These are phyloP conservation scores for Subacronicta megacephala DNA, from an alignment of 2,888 invertebrate species.

Conservation along the genomic window DNA sequence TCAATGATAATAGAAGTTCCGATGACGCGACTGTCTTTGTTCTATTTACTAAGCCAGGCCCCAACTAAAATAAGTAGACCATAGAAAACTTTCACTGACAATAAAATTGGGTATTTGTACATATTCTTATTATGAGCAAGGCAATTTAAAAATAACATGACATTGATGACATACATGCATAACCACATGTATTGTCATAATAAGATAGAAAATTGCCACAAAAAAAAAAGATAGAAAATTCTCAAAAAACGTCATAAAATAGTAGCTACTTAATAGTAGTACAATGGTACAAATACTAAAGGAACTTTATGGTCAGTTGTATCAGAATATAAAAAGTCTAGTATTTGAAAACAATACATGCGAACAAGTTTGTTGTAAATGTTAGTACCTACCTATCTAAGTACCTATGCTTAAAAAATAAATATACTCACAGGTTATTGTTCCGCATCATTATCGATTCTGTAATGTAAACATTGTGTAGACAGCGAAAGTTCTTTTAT, in stretches of 20 bases:
- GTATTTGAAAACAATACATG: no score
- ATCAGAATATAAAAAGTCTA: no score
- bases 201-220: no score
- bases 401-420: conserved; percentile 13
- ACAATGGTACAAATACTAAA: no score
- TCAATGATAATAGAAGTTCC: no score
- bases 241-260: no score
- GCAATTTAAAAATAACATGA: conserved; percentile 27
- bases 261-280: no score
- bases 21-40: not conserved
- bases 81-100: conserved; percentile 31
- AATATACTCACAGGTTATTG: conserved; percentile 33
- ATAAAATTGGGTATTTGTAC: conserved; percentile 40
- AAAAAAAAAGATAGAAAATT: no score
- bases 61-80: conserved; percentile 29
- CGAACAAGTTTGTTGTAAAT: no score
- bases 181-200: conserved; percentile 12
- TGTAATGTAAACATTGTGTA: conserved; percentile 40
- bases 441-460: conserved; percentile 62
- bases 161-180: not conserved
- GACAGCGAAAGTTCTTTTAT: conserved; percentile 64
- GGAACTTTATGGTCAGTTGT: no score
- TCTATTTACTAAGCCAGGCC: conserved; percentile 10
- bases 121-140: conserved; percentile 17
- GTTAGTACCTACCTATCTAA: not conserved